These are phyloP conservation scores for Euplagia quadripunctaria DNA, from an alignment of 2,888 invertebrate genomes.

Conservation along the genomic window DNA sequence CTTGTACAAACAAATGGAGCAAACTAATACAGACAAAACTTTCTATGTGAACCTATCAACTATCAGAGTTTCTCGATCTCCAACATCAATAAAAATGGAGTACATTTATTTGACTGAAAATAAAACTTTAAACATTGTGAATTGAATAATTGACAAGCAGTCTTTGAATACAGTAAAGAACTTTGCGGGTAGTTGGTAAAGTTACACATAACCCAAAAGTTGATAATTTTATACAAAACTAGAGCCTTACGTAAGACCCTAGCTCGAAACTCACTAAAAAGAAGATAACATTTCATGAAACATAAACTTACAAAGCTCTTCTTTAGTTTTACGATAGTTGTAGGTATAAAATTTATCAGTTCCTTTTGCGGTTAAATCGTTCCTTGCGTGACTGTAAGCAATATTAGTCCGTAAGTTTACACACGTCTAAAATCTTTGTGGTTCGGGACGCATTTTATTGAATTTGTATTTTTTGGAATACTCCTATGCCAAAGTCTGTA, in stretches of 20 bases:
- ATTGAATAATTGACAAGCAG: neutral
- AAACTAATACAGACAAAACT: no score
- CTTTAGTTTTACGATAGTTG: constrained; percentile 32
- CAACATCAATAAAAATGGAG: no score
- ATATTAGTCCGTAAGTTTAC: constrained; percentile 33
- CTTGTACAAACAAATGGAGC: no score
- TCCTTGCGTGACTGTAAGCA: constrained; percentile 14
- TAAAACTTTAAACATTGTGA: neutral
- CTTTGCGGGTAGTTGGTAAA: neutral
- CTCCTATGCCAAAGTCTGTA: constrained; percentile 11
- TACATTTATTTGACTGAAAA: neutral
- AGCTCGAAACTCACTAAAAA: constrained; percentile 19
- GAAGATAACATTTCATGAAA: constrained; percentile 21
- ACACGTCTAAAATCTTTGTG: constrained; percentile 42
- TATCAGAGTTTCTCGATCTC: no score
- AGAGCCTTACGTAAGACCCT: neutral
- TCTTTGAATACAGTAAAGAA: neutral
- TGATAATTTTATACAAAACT: neutral
- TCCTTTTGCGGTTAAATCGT: neutral
- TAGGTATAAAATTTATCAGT: constrained; percentile 28
- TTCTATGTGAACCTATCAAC: no score
- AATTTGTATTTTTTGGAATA: constrained; percentile 34
- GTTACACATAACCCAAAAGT: neutral
- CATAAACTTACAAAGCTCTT: constrained; percentile 32
- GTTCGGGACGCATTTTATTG: constrained; percentile 41